These are phyloP conservation scores for Hyles lineata DNA, from an alignment of 2,888 invertebrate species.

Conservation along the genomic window DNA sequence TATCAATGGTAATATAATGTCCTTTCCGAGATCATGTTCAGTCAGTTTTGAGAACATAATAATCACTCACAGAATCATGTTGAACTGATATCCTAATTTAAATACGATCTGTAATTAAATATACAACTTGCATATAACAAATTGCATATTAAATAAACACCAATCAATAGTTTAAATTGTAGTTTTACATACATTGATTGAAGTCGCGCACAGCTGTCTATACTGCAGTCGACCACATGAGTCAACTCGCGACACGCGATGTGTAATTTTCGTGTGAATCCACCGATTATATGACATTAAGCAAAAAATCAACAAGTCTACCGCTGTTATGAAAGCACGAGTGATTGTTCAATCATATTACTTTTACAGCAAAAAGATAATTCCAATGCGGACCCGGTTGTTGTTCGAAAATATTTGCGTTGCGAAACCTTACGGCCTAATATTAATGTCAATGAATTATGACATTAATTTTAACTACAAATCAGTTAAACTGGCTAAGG, in stretches of 20 bases:
- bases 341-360: slow-evolving; percentile 20
- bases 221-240: neutral
- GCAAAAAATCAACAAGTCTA: slow-evolving; percentile 16
- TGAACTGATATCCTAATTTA: too few species aligned
- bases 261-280: slow-evolving; percentile 26
- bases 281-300: slow-evolving; percentile 27
- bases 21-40: too few species aligned
- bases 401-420: neutral
- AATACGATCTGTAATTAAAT: neutral
- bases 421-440: neutral
- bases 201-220: neutral
- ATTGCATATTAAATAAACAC: too few species aligned
- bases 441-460: neutral
- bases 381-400: neutral
- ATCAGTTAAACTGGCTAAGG: too few species aligned
- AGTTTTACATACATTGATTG: neutral
- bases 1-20: too few species aligned
- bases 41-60: too few species aligned
- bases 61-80: too few species aligned
- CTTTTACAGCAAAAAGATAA: neutral
- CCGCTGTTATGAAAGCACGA: slow-evolving; percentile 22
- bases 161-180: too few species aligned
- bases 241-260: slow-evolving; percentile 35
- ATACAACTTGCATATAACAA: too few species aligned
- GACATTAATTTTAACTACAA: neutral